These are phyloP conservation scores for Colostygia pectinataria DNA, from an alignment of 2,888 invertebrate species.

Conservation along the genomic window DNA sequence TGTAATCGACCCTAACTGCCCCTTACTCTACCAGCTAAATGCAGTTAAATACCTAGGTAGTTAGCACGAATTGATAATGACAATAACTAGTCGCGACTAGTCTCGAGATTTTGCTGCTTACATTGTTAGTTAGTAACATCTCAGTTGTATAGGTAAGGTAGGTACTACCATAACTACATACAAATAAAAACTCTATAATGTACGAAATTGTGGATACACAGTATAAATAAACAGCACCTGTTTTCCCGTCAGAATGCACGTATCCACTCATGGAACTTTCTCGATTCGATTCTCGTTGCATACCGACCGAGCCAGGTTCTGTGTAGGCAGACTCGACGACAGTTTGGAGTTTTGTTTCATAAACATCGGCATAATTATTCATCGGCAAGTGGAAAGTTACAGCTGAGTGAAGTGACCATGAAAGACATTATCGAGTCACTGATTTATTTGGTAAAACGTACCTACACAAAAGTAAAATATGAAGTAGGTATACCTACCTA, in stretches of 20 bases:
- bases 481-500: no score
- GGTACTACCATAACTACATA: no score
- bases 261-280: conserved; percentile 43
- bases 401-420: conserved; percentile 29
- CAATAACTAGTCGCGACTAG: no score
- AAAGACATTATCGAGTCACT: neutral
- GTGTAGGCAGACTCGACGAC: conserved; percentile 36
- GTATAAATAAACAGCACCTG: neutral
- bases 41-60: conserved; percentile 7
- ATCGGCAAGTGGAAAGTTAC: conserved; percentile 60
- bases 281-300: conserved; percentile 35
- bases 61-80: neutral
- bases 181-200: no score
- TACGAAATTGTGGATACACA: neutral
- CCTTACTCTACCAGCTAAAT: conserved; percentile 8
- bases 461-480: no score
- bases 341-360: conserved; percentile 62
- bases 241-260: conserved; percentile 21
- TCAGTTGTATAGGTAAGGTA: no score
- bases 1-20: neutral
- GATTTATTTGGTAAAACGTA: no score
- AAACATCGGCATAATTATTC: conserved; percentile 62
- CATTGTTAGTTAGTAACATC: no score
- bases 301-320: conserved; percentile 33
- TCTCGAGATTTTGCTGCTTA: no score